Base-by-base conservation (phyloP, 2,797 vertebrate species). In the Echeneis naucrates region DNA sequence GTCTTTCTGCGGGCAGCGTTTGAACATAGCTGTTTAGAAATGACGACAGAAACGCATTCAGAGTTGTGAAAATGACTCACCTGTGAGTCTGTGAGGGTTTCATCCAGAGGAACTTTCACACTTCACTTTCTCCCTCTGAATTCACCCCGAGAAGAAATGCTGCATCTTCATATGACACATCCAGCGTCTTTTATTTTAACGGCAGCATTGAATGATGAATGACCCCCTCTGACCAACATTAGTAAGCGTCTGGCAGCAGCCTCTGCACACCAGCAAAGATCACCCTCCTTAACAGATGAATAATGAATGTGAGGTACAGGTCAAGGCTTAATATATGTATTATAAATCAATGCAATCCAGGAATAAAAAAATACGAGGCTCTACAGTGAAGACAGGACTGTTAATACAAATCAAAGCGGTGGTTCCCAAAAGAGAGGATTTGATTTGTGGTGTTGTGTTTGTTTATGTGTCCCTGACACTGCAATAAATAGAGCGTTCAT, bases 31-130 rank as follows among this genome's bases (percentile, higher is more conserved):
- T 24, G 2, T 80, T 87, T 73, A 65, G 80, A 84, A 72, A 83
- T 74, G 80, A 78, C 57, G 76, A 62, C 77, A 77, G 78, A 80
- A 71, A 32, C 60, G 33, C 77, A 64, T 65, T 37, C 17, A 71
- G 78, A 47, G 60, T 35, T 60, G 77, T 62, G 66, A 58, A 80
- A 89, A 82, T 80, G 88, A 90, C 83, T 88, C 88, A 88, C 88
- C 88, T 88, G 80, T 67, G 27, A 35, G 42, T 44, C 69, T 42
- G 47, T 44, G 61, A 79, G 73, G 19, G 66, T 80, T 75, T 77
- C 72, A 65, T 63, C 64, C 48, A 2, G 47, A 59, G 63, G 45
- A 4, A 33, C 72, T 78, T 56, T 68, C 44, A 40, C 63, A 51
- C 51, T 66, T 68, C 74, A 83, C 66, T 75, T 73, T 37, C n/a